These are phyloP conservation scores for Sciurus carolinensis DNA, from an alignment of 2,797 vertebrate species.

Conservation along the genomic window DNA sequence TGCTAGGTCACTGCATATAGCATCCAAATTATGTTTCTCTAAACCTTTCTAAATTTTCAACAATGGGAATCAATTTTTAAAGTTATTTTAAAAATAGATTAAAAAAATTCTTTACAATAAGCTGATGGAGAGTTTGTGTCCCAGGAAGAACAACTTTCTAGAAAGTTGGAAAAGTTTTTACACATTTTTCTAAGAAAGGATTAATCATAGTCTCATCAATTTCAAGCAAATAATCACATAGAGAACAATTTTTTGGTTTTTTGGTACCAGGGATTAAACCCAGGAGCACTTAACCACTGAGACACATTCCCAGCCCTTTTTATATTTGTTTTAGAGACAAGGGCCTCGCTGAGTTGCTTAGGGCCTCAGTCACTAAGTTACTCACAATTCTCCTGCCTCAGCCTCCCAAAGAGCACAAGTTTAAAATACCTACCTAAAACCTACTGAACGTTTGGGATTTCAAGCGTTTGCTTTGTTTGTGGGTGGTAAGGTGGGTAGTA, in stretches of 20 bases:
- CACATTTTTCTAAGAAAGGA: background rate
- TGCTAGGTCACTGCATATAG: background rate
- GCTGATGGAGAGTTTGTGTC: background rate
- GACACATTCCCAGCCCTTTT: too few species aligned
- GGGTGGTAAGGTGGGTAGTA: too few species aligned
- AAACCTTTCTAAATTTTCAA: slow-evolving; percentile 8
- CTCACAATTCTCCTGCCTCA: too few species aligned
- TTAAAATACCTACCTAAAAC: slow-evolving; percentile 6
- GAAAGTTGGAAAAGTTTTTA: background rate
- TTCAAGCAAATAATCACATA: slow-evolving; percentile 33
- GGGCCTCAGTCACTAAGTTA: too few species aligned
- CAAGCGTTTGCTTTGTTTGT: too few species aligned
- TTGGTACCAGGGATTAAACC: too few species aligned
- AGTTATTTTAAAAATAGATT: too few species aligned
- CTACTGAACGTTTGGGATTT: background rate
- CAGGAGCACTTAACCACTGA: too few species aligned
- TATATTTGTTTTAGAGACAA: too few species aligned
- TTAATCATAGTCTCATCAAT: slow-evolving; percentile 21
- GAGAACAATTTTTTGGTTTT: background rate
- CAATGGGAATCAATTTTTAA: background rate
- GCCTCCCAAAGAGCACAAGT: background rate
- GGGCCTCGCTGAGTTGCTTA: too few species aligned
- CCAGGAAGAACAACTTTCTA: background rate
- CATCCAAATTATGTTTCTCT: background rate
- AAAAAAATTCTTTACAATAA: too few species aligned